A percentile compares a stretch with the other conserved stretches of the same genome.
Conservation (phyloP, 2,113 vertebrate genomes). For the Platichthys flesus region DNA sequence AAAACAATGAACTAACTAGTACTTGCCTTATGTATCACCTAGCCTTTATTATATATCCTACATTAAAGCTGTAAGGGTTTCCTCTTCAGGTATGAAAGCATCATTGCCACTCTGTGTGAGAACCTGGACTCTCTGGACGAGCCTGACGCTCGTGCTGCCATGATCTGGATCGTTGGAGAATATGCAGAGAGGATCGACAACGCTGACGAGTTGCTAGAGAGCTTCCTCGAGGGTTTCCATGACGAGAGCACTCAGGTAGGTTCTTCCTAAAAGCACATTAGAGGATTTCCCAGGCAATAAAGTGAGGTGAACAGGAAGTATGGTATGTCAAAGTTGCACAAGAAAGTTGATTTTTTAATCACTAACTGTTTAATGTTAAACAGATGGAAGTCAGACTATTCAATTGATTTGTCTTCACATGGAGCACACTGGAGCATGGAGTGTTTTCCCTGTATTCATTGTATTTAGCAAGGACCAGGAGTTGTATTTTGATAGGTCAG, state of each 20-base stretch:
- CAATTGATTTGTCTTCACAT: too few species aligned
- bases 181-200: slow-evolving; percentile 98
- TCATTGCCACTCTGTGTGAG: slow-evolving; percentile 97
- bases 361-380: too few species aligned
- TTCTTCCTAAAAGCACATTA: background rate
- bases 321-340: too few species aligned
- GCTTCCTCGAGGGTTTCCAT: slow-evolving; percentile 97
- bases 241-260: slow-evolving; percentile 98
- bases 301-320: too few species aligned
- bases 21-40: background rate
- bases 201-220: slow-evolving; percentile 96
- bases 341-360: background rate
- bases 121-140: slow-evolving; percentile 98
- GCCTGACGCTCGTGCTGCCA: slow-evolving; percentile 96
- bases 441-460: background rate
- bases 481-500: background rate
- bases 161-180: slow-evolving; percentile 99
- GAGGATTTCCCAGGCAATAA: background rate
- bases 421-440: too few species aligned
- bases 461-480: background rate
- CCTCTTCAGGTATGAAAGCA: slow-evolving; percentile 92
- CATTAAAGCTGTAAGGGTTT: background rate
- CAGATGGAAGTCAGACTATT: too few species aligned
- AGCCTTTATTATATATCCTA: background rate
- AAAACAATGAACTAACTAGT: accelerated